These are phyloP conservation scores for Ostrea denselamellosa DNA, from an alignment of 1,140 invertebrate genomes.

Conservation along the genomic window DNA sequence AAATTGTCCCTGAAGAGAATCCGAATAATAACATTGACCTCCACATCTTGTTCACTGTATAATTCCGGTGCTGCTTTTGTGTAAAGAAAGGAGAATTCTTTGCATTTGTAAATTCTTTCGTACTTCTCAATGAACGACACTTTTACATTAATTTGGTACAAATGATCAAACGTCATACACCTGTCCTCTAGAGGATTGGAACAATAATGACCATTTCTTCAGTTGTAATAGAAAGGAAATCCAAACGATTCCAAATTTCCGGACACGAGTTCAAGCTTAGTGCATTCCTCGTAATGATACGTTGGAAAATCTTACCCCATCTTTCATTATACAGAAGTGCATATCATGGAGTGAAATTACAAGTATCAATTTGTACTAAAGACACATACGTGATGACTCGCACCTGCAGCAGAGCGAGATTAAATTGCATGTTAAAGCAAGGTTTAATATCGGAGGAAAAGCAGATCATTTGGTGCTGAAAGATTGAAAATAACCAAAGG, in stretches of 20 bases:
- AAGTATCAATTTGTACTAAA: slow-evolving; percentile 30
- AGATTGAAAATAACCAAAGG: slow-evolving; percentile 32
- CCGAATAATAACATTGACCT: not conserved
- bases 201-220: not conserved
- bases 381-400: not conserved
- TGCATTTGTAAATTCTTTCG: slow-evolving; percentile 38
- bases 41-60: not conserved
- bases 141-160: slow-evolving; percentile 11
- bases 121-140: slow-evolving; percentile 17
- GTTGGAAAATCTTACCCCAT: slow-evolving; percentile 19
- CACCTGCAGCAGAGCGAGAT: slow-evolving; percentile 25
- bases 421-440: slow-evolving; percentile 20
- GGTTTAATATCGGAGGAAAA: slow-evolving; percentile 1
- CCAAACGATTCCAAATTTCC: slow-evolving; percentile 20
- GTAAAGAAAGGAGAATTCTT: not conserved
- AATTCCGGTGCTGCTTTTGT: not conserved
- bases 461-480: slow-evolving; percentile 22
- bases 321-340: not conserved
- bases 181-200: not conserved
- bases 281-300: not conserved
- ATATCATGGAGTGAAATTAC: slow-evolving; percentile 32
- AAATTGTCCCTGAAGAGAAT: not conserved
- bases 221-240: slow-evolving; percentile 26
- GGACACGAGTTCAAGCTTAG: not conserved
- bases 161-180: slow-evolving; percentile 32